phyloP scores from a whole-genome alignment of 2,797 vertebrate species.

The Austrolebias charrua region DNA sequence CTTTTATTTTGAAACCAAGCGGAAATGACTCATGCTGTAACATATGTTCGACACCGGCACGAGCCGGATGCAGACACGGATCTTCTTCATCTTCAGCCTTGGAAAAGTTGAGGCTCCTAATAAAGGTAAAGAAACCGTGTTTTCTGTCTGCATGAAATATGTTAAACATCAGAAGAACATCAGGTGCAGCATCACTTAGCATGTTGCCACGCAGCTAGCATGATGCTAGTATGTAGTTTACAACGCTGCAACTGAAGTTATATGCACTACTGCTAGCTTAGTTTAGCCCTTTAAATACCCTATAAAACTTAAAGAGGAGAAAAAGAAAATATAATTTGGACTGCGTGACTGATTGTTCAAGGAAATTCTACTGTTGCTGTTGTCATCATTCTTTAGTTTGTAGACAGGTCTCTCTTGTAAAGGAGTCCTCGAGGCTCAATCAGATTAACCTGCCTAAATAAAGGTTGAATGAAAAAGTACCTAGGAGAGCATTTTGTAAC shows the following conservation, averaged over 20 bases:
- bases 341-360: no score
- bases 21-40: not conserved
- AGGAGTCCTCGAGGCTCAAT: no score
- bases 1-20: conserved; percentile 21
- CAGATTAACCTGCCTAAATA: no score
- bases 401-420: no score
- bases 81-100: conserved; percentile 21
- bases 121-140: conserved; percentile 7
- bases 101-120: conserved; percentile 17
- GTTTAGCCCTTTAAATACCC: conserved; percentile 1
- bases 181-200: no score
- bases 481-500: no score
- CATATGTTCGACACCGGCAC: conserved; percentile 35
- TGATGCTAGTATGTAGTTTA: not conserved
- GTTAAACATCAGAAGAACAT: not conserved
- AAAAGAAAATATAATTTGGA: no score
- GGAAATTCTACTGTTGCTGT: no score
- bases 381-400: no score
- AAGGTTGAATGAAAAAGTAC: no score
- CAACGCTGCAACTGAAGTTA: conserved; percentile 12
- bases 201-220: no score
- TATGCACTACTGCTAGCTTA: conserved; percentile 15
- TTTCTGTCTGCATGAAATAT: fast-evolving
- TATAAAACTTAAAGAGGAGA: not conserved
- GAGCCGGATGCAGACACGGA: conserved; percentile 56